Percentiles rank a stretch among this genome's conserved stretches.
Conservation (phyloP, 2,797 vertebrate genomes). For the Heterohyrax brucei region DNA sequence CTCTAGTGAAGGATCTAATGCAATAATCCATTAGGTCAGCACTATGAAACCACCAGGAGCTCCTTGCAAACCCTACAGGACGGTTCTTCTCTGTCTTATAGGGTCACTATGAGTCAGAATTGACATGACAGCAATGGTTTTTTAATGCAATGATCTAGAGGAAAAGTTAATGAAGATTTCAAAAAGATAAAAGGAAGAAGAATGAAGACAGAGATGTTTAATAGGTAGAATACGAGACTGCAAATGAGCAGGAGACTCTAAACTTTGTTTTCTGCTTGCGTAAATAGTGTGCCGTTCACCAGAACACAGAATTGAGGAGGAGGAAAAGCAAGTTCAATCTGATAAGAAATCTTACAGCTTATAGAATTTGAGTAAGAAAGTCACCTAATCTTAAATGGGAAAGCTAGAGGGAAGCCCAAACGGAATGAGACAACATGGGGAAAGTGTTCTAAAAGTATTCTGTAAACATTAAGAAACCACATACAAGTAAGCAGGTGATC, state of each 20-base stretch:
- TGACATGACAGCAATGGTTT: no score
- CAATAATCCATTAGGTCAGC: not conserved
- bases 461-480: not conserved
- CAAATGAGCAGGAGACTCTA: not conserved
- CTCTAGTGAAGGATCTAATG: conserved; percentile 11
- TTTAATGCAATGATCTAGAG: conserved; percentile 1
- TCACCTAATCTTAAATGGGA: not conserved
- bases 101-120: no score
- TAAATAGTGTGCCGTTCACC: not conserved
- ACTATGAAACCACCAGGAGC: no score
- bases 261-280: not conserved
- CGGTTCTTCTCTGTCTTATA: no score
- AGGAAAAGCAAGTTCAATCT: not conserved
- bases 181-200: not conserved
- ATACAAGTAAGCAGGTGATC: not conserved
- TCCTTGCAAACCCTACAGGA: no score
- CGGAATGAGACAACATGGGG: not conserved
- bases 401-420: not conserved
- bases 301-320: not conserved
- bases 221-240: not conserved
- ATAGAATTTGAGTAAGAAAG: not conserved
- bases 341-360: conserved; percentile 4
- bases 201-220: not conserved
- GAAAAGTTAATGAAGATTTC: not conserved
- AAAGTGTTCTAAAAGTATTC: not conserved